phyloP scores from a whole-genome alignment of 2,797 vertebrate species.

The Mus spretus region DNA sequence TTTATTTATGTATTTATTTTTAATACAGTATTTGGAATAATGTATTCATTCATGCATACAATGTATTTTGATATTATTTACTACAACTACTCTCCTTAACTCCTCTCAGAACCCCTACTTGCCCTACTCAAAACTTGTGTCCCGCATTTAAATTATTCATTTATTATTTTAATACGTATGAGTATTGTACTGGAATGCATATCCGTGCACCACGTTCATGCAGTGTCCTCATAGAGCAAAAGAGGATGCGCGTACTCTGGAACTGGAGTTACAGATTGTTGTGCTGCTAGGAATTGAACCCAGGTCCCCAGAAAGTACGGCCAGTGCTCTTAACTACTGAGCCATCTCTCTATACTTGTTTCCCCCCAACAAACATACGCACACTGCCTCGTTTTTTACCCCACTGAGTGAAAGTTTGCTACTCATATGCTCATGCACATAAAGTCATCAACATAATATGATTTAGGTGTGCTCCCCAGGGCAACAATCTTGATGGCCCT shows the following conservation, averaged over 20 bases:
- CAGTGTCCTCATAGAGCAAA: background rate
- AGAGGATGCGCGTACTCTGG: background rate
- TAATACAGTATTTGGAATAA: background rate
- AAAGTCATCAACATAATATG: too few species aligned
- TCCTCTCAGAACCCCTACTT: too few species aligned
- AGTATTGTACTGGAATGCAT: background rate
- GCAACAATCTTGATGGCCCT: accelerated
- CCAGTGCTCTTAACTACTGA: background rate
- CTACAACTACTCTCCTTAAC: too few species aligned
- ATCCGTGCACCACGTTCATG: background rate
- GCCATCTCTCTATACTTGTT: too few species aligned
- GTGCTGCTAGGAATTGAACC: background rate
- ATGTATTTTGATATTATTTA: background rate
- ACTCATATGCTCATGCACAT: background rate
- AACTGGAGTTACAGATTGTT: background rate
- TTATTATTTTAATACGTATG: background rate
- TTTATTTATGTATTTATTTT: background rate
- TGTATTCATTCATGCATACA: background rate
- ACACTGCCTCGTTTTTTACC: background rate
- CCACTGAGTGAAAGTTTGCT: background rate
- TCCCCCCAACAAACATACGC: background rate
- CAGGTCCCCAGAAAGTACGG: background rate
- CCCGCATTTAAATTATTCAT: background rate
- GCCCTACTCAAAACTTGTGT: background rate
- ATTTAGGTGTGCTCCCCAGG: background rate